Evolutionary conservation across 2,113 vertebrate species (phyloP).

Genomic region (Antennarius striatus): DNA sequence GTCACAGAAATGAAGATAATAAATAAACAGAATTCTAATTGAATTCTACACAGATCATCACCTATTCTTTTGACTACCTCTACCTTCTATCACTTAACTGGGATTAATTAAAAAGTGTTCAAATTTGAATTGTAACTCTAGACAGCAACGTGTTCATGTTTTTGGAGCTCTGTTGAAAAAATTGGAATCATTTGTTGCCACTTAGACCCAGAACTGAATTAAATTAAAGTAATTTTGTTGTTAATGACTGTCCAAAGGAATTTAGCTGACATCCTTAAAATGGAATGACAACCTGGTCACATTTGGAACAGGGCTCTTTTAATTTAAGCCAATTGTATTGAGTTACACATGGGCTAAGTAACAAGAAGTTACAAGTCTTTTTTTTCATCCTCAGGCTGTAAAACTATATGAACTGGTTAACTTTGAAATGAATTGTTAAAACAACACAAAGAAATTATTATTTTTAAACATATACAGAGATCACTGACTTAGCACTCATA

Average conservation of each 20-base stretch:
- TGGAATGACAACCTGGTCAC: neutral
- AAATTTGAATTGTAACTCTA: neutral
- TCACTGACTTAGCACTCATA: neutral
- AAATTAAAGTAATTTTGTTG: neutral
- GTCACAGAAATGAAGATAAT: constrained; percentile 66
- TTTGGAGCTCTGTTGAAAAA: neutral
- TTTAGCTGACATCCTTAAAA: neutral
- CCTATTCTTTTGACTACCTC: neutral
- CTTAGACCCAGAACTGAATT: neutral
- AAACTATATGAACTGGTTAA: too few relatives aligned
- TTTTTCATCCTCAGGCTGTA: neutral
- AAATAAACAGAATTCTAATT: neutral
- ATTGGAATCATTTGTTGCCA: neutral
- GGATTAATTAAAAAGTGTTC: neutral
- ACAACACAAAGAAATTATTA: too few relatives aligned
- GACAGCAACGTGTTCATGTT: neutral
- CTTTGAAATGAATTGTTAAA: too few relatives aligned
- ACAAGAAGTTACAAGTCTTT: neutral
- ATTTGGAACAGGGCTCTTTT: too few relatives aligned
- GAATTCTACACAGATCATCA: neutral
- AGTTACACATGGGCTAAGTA: too few relatives aligned
- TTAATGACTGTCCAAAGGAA: too few relatives aligned
- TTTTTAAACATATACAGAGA: neutral
- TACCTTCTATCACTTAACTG: neutral
- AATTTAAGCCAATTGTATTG: too few relatives aligned